Evolutionary conservation across 2,113 vertebrate genomes (phyloP), one percentile per base, ranked within the genome.

Genomic region (Chitala chitala): DNA sequence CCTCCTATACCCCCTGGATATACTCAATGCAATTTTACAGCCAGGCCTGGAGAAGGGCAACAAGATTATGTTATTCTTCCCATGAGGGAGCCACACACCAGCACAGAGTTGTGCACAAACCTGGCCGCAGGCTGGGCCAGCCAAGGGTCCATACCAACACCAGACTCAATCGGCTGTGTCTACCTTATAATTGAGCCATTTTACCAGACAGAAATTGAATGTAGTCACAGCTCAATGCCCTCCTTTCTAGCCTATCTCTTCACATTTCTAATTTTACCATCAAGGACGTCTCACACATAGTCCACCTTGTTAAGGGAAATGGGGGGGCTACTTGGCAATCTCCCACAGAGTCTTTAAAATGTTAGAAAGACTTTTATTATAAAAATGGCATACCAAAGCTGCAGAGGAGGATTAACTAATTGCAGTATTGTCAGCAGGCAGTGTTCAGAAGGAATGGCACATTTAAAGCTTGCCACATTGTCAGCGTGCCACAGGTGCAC

Each of bases 221-320:
- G 29, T 26, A 29, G 69, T 71, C 48, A 55, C 51, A 54, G 50
- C 38, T 54, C 50, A 55, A 51, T 33, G 38, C 12, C 59, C 59
- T 63, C 69, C 48, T 38, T 38, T 24, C 33, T 51, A 24, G 29
- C 33, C 69, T 66, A 42, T 20, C 44, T 66, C 64, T 24, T 66
- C 36, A 33, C 64, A 44, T 51, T 70, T 53, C 68, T 71, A 56
- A 54, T 71, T 71, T 71, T 56, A 53, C 69, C 69, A 71, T 56
- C 69, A 71, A 71, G 69, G 69, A 71, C 69, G 24, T 71, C 48
- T 36, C 66, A 29, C 31, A 22, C 48, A n/a, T n/a, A 22, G 17
- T 71, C 20, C 20, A 54, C 48, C 36, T 71, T 53, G 46, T 54
- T 40, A 1, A 12, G 64, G 5, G 46, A 9, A 9, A 5, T 48